Percentiles rank a stretch among this genome's conserved stretches.
Evolutionary conservation across 2,797 vertebrate genomes (phyloP).

Genomic region (Rousettus madagascariensis): DNA sequence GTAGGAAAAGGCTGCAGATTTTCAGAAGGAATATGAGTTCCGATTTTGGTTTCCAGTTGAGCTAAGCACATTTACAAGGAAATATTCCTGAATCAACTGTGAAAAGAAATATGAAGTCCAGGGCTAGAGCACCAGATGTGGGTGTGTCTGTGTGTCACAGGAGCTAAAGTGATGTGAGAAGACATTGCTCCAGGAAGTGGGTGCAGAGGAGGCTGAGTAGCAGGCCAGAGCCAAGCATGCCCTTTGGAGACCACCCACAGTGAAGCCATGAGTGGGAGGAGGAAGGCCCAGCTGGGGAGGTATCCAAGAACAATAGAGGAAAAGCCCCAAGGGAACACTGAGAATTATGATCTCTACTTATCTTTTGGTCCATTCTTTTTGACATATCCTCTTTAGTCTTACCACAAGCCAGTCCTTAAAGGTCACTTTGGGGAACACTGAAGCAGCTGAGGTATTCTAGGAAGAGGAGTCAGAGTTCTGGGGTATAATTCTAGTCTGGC

Average conservation of each 20-base stretch:
- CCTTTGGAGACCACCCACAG: neutral
- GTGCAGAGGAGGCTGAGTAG: neutral
- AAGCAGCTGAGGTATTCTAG: neutral
- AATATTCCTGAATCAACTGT: neutral
- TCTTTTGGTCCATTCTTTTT: neutral
- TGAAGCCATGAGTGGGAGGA: neutral
- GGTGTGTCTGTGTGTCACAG: neutral
- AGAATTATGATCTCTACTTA: neutral
- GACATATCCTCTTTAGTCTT: conserved; percentile 8
- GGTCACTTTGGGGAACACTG: neutral
- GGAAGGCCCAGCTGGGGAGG: neutral
- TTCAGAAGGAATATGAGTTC: neutral
- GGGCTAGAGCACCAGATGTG: neutral
- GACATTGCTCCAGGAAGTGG: neutral
- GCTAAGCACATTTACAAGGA: conserved; percentile 1
- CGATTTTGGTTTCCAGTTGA: conserved; percentile 2
- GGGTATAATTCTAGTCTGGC: neutral
- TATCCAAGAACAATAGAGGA: neutral
- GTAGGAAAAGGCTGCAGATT: neutral
- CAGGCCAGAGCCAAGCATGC: neutral
- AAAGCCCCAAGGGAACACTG: neutral
- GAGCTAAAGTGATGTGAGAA: neutral
- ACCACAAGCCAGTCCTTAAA: neutral
- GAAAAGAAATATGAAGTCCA: neutral
- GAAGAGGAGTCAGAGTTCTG: neutral